A percentile compares a stretch with the other conserved stretches of the same genome.
Conservation (phyloP, 2,113 vertebrate species). For the Benitochromis conjunctus region DNA sequence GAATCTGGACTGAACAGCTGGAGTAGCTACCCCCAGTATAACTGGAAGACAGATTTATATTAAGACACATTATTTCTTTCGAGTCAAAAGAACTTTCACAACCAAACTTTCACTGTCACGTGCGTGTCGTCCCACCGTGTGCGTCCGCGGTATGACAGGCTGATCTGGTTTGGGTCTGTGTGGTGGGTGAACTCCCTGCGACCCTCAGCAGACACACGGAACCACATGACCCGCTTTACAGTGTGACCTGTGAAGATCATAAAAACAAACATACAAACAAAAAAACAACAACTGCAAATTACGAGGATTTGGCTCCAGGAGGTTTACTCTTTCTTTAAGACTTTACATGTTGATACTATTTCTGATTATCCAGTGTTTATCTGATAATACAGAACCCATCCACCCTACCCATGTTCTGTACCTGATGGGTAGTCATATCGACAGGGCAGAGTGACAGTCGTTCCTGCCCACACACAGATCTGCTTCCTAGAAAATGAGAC, state of each 20-base stretch:
- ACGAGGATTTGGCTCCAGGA: not conserved
- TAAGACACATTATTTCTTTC: not conserved
- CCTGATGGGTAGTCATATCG: constrained; percentile 73
- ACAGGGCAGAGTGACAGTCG: constrained; percentile 72
- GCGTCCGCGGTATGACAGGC: constrained; percentile 66
- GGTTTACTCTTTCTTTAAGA: not conserved
- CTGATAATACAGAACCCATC: not conserved
- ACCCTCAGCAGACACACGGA: constrained; percentile 67
- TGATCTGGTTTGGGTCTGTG: constrained; percentile 63
- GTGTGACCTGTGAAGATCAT: constrained; percentile 55
- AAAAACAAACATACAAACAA: not conserved
- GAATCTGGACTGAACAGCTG: constrained; percentile 72
- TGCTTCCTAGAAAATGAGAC: constrained; percentile 72
- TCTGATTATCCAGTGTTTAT: not conserved
- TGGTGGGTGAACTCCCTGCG: constrained; percentile 69
- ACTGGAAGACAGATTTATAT: constrained; percentile 17
- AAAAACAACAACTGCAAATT: not conserved
- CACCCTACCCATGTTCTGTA: not conserved
- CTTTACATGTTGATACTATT: not conserved
- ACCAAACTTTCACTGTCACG: too few species aligned
- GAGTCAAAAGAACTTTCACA: not conserved
- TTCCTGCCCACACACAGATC: constrained; percentile 76
- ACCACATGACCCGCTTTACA: constrained; percentile 73
- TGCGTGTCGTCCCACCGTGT: constrained; percentile 42
- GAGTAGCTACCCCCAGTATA: constrained; percentile 64